phyloP scores from a whole-genome alignment of 2,113 vertebrate species.

The Proterorhinus semilunaris region DNA sequence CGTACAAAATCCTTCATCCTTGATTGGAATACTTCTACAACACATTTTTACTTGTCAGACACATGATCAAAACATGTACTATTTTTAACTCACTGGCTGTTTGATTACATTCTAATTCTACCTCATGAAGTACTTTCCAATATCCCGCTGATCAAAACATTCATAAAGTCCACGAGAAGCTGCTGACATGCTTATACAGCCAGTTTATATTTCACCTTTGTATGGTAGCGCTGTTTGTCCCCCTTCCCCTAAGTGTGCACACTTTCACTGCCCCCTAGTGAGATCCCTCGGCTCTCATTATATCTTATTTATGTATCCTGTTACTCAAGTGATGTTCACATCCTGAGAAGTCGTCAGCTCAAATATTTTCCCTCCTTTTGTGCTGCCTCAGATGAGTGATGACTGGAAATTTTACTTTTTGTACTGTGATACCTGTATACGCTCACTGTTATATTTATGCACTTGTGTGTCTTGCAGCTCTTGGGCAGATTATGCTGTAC shows the following conservation, averaged over 20 bases:
- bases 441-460: background rate
- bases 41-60: constrained; percentile 62
- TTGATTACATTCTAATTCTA: constrained; percentile 17
- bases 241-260: constrained; percentile 49
- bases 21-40: too few species aligned
- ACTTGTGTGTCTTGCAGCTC: constrained; percentile 72
- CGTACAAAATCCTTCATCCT: too few species aligned
- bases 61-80: constrained; percentile 20
- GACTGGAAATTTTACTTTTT: constrained; percentile 4
- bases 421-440: background rate
- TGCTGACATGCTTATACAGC: background rate
- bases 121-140: background rate
- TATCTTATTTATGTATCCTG: constrained; percentile 73
- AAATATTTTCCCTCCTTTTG: constrained; percentile 48
- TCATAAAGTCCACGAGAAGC: constrained; percentile 22
- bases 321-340: constrained; percentile 70
- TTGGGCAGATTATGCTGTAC: constrained; percentile 98
- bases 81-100: constrained; percentile 16
- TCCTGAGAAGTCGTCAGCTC: constrained; percentile 47
- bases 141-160: background rate
- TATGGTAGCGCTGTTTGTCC: constrained; percentile 45
- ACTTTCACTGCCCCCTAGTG: constrained; percentile 54
- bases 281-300: constrained; percentile 67
- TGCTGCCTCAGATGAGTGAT: constrained; percentile 31
- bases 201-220: constrained; percentile 23